Conservation (phyloP, 2,888 invertebrate species). For the Hemicrepidius hirtus region DNA sequence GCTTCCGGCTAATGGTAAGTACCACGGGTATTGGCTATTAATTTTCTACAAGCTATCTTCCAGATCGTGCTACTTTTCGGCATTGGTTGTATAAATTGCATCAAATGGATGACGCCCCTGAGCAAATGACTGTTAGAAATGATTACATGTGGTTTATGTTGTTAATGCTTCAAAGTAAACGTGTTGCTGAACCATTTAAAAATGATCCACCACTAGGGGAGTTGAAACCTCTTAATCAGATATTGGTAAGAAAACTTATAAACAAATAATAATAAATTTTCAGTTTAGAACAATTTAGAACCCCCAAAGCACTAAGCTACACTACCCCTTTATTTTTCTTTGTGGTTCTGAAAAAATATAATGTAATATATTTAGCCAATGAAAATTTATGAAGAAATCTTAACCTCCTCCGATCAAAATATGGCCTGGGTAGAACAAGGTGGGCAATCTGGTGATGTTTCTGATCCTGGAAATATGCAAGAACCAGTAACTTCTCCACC, state of each 20-base stretch:
- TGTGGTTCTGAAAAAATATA: too few species aligned
- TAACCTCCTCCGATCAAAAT: conserved; percentile 64
- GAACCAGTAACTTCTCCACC: conserved; percentile 56
- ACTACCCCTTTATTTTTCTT: too few species aligned
- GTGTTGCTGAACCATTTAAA: conserved; percentile 69
- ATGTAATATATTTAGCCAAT: conserved; percentile 62
- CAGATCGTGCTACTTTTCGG: conserved; percentile 64
- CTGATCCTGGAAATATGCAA: conserved; percentile 20
- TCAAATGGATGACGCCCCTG: conserved; percentile 62
- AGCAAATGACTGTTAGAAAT: conserved; percentile 67
- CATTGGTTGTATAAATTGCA: conserved; percentile 70
- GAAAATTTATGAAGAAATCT: conserved; percentile 68
- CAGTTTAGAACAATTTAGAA: too few species aligned
- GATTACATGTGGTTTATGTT: conserved; percentile 72
- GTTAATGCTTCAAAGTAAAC: conserved; percentile 70
- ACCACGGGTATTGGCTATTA: not conserved
- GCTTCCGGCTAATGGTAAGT: conserved; percentile 67
- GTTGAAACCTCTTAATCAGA: conserved; percentile 67
- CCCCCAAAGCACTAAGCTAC: too few species aligned
- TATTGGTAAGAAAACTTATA: conserved; percentile 67
- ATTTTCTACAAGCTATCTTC: not conserved
- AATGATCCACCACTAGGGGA: conserved; percentile 64
- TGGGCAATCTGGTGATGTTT: conserved; percentile 38
- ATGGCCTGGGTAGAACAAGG: conserved; percentile 64
- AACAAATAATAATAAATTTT: too few species aligned